These are phyloP conservation scores for Alcedo atthis DNA, from an alignment of 2,797 vertebrate species.

Conservation along the genomic window DNA sequence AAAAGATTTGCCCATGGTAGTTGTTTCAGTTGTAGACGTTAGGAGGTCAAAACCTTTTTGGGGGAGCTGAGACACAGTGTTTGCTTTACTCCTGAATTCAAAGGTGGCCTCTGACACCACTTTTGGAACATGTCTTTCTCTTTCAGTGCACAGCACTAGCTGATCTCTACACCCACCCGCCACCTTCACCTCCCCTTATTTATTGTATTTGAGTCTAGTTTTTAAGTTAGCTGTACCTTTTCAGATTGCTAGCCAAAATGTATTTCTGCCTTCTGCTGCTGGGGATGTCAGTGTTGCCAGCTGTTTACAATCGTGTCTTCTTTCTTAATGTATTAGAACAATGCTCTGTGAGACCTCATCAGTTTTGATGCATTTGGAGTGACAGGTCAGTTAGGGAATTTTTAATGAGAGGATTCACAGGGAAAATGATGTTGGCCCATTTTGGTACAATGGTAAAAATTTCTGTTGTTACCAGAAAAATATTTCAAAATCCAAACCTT, in stretches of 20 bases:
- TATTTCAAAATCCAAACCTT: background rate
- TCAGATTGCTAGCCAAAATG: background rate
- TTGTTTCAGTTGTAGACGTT: conserved; percentile 51
- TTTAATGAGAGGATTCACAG: background rate
- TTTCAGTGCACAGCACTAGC: no score
- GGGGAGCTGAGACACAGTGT: conserved; percentile 30
- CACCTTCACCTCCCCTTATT: background rate
- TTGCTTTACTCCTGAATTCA: conserved; percentile 58
- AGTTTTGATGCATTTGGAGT: conserved; percentile 34
- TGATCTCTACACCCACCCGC: background rate
- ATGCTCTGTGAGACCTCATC: conserved; percentile 22
- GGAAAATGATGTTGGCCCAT: background rate
- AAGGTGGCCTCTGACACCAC: conserved; percentile 47
- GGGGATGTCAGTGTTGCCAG: background rate
- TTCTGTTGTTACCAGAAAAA: background rate
- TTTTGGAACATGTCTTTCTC: conserved; percentile 22
- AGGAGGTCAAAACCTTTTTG: conserved; percentile 53
- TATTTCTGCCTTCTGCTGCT: conserved; percentile 49
- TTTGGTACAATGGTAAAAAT: background rate
- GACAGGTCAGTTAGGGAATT: background rate
- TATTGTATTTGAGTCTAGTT: conserved; percentile 56
- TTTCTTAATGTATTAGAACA: conserved; percentile 42
- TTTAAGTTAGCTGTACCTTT: conserved; percentile 38
- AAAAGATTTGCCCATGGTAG: conserved; percentile 36
- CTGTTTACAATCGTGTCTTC: conserved; percentile 40